Evolutionary conservation across 2,113 vertebrate genomes (phyloP).

Genomic region (Tenebrosternarchus preto): DNA sequence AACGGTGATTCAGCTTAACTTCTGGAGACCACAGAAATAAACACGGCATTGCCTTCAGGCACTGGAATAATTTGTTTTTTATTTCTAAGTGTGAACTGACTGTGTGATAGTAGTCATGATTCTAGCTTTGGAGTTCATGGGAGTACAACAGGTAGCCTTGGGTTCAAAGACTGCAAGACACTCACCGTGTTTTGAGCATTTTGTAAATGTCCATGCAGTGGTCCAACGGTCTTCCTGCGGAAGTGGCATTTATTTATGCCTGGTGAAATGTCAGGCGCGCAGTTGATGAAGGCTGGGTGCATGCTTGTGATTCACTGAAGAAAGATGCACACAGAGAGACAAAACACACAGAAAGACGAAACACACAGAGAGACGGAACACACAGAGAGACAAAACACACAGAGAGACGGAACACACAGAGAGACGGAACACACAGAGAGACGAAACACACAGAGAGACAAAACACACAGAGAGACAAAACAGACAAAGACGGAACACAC

Average conservation of each 20-base stretch:
- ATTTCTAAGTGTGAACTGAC: neutral
- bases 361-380: neutral
- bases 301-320: no score
- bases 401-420: neutral
- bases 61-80: neutral
- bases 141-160: neutral
- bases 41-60: no score
- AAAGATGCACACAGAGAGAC: neutral
- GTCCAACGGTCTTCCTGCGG: conserved; percentile 33
- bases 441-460: neutral
- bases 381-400: neutral
- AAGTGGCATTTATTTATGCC: conserved; percentile 57
- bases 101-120: neutral
- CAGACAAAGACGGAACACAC: neutral
- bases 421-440: neutral
- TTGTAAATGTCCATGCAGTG: conserved; percentile 33
- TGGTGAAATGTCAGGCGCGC: conserved; percentile 57
- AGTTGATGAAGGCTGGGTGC: no score
- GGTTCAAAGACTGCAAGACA: neutral
- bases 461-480: neutral
- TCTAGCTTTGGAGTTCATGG: conserved; percentile 6
- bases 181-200: conserved; percentile 56
- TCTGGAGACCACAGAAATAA: no score
- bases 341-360: neutral
- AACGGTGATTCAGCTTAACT: no score